These are phyloP conservation scores for Cheilosia pagana DNA, from an alignment of 2,888 invertebrate genomes.

Conservation along the genomic window DNA sequence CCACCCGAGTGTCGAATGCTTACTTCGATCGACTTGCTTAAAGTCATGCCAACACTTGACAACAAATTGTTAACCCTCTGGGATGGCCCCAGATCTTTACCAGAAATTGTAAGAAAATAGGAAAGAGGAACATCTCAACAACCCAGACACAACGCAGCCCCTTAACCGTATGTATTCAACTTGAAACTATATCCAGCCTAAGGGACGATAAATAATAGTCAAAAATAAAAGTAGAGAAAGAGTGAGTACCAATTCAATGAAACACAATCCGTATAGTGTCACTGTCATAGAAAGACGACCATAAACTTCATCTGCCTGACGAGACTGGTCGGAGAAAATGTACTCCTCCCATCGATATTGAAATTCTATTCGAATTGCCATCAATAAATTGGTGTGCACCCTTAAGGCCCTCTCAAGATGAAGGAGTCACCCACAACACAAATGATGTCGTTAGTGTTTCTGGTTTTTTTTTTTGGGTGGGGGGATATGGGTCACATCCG, in stretches of 20 bases:
- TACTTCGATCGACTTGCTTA: too few relatives aligned
- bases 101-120: not conserved
- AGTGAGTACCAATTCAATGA: constrained; percentile 25
- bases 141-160: not conserved
- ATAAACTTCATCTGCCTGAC: constrained; percentile 33
- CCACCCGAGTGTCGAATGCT: too few relatives aligned
- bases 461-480: not conserved
- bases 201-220: not conserved
- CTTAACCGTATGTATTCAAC: not conserved
- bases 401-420: not conserved
- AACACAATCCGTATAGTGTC: constrained; percentile 32
- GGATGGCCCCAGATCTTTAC: not conserved
- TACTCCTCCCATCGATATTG: constrained; percentile 6
- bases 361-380: constrained; percentile 43
- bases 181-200: not conserved
- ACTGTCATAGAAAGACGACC: constrained; percentile 33
- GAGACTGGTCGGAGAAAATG: not conserved
- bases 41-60: too few relatives aligned
- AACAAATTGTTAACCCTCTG: too few relatives aligned
- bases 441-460: constrained; percentile 22
- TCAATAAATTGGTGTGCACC: constrained; percentile 51
- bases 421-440: constrained; percentile 20
- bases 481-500: constrained; percentile 35
- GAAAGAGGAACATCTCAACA: not conserved
- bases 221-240: not conserved